phyloP scores from a whole-genome alignment of 2,113 vertebrate species.

The Amphiprion ocellaris region DNA sequence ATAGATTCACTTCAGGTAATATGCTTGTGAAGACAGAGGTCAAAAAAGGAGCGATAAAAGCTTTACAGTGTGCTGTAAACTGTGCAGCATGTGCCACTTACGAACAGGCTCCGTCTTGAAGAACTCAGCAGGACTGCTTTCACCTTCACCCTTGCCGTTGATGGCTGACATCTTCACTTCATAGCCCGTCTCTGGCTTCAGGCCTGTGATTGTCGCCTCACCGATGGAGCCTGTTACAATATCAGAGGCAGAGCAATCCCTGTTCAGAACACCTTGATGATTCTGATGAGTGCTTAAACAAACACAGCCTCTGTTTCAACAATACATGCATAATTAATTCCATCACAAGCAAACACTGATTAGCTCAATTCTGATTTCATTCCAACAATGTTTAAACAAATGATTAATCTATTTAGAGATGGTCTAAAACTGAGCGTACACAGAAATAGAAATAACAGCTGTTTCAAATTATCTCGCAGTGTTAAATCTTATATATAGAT shows the following conservation, averaged over 20 bases:
- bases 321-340: conserved; percentile 51
- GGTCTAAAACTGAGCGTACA: conserved; percentile 22
- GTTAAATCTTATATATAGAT: neutral
- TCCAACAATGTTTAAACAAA: conserved; percentile 48
- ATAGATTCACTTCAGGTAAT: conserved; percentile 3
- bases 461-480: neutral
- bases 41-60: conserved; percentile 26
- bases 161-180: conserved; percentile 92
- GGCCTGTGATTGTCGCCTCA: conserved; percentile 88
- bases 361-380: conserved; percentile 44
- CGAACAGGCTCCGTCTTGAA: conserved; percentile 97
- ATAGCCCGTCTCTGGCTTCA: conserved; percentile 93
- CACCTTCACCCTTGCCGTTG: conserved; percentile 96
- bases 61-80: neutral
- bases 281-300: conserved; percentile 53
- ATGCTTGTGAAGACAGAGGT: conserved; percentile 6
- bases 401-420: conserved; percentile 43
- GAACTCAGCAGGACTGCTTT: conserved; percentile 85
- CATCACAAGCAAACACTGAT: conserved; percentile 35
- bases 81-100: conserved; percentile 86
- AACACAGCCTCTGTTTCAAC: conserved; percentile 47
- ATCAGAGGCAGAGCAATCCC: conserved; percentile 35
- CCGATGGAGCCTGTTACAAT: conserved; percentile 69
- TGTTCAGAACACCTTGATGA: conserved; percentile 46
- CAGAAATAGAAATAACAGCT: conserved; percentile 32